Evolutionary conservation across 2,113 vertebrate species (phyloP).

Genomic region (Cettia cetti): DNA sequence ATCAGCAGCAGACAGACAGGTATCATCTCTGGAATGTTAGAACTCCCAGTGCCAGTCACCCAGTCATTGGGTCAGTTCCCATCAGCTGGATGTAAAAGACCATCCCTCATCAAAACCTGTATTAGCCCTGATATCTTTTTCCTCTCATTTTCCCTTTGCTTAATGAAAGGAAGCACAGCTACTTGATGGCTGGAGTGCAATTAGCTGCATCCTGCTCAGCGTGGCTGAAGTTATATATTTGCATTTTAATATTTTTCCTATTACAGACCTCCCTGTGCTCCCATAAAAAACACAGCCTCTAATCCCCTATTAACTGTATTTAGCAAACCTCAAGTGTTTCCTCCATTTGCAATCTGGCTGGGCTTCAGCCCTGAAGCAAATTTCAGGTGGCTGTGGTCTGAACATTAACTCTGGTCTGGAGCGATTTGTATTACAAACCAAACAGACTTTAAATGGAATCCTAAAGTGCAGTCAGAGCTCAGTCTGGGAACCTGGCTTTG

Average conservation of each 20-base stretch:
- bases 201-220: background rate
- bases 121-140: background rate
- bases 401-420: conserved; percentile 60
- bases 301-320: conserved; percentile 66
- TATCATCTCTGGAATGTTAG: background rate
- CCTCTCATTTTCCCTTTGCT: background rate
- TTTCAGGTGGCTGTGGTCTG: conserved; percentile 66
- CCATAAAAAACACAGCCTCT: conserved; percentile 57
- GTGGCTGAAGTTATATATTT: background rate
- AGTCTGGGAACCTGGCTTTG: conserved; percentile 55
- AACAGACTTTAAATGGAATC: conserved; percentile 60
- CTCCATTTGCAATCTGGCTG: conserved; percentile 51
- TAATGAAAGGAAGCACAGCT: background rate
- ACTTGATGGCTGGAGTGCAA: background rate
- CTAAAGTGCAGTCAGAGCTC: conserved; percentile 41
- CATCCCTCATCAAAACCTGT: background rate
- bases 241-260: conserved; percentile 54
- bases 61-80: background rate
- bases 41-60: background rate
- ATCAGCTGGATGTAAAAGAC: background rate
- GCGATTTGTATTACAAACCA: conserved; percentile 65
- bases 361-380: conserved; percentile 59
- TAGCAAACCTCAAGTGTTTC: conserved; percentile 68
- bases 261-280: conserved; percentile 37
- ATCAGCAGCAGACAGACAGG: background rate